Conservation (phyloP, 1,140 invertebrate species). For the Drosophila melanica region DNA sequence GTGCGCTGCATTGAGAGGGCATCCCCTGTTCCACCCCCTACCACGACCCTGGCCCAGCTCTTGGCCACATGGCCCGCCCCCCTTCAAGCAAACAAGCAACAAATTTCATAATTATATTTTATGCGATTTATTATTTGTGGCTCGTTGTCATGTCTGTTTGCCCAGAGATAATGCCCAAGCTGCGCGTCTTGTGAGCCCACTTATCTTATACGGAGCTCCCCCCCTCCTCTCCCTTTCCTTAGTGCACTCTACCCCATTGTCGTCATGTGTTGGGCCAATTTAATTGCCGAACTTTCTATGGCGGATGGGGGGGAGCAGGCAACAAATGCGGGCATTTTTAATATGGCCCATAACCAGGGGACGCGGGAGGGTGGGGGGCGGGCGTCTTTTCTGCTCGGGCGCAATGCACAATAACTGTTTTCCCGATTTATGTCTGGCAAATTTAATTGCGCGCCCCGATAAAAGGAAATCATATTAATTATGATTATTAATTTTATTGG, state of each 20-base stretch:
- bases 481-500: conserved; percentile 67
- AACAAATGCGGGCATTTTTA: conserved; percentile 60
- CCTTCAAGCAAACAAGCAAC: conserved; percentile 52
- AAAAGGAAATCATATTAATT: conserved; percentile 75
- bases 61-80: conserved; percentile 15
- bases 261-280: conserved; percentile 65
- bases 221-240: not conserved
- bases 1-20: conserved; percentile 50
- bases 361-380: not conserved
- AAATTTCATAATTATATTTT: conserved; percentile 84
- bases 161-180: conserved; percentile 70
- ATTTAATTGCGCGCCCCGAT: conserved; percentile 70
- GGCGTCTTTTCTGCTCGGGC: too few relatives aligned
- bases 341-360: conserved; percentile 28
- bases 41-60: not conserved
- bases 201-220: conserved; percentile 29
- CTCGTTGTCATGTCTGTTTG: conserved; percentile 81
- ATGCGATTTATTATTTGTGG: conserved; percentile 81
- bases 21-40: not conserved
- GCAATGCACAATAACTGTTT: not conserved
- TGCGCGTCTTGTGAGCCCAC: conserved; percentile 43
- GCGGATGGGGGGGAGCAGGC: not conserved
- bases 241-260: conserved; percentile 42
- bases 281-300: conserved; percentile 72
- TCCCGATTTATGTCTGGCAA: conserved; percentile 66